Base-by-base conservation (phyloP, 2,797 vertebrate species). In the Enteromius unitaeniatus region DNA sequence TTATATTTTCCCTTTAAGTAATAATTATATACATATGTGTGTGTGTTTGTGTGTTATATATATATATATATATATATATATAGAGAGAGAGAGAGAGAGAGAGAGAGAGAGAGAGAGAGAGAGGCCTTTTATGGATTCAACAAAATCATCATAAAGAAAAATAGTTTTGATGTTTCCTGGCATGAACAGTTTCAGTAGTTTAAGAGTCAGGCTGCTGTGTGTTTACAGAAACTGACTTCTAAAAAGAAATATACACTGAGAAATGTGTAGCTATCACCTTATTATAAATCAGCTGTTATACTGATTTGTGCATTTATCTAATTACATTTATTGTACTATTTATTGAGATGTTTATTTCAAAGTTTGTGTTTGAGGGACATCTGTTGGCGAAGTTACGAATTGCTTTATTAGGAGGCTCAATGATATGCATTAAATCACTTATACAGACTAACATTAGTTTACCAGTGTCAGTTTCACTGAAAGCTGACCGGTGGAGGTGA, bases 321-420 rank as follows among this genome's bases (percentile, higher is more conserved):
- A 37, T 1, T n/a, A 9, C 3, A 15, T 49, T 55, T 11, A 34
- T n/a, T 23, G 17, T 1, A 15, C n/a, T 8, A 26, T 26, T 9
- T 23, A 19, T 23, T 60, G 17, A n/a, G 53, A 0, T 69, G 21
- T 4, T 55, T 14, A 40, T 21, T 19, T 21, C 4, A 28, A 23
- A 19, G 37, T 23, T 37, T 31, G 58, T 34, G 40, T 78, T 84
- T 60, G 26, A 40, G 51, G 49, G 87, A 81, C 86, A 86, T n/a
- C 86, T 86, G 73, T 42, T 74, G 83, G 72, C 31, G 17, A 47
- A 55, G 49, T 4, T 60, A 40, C 31, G 26, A 21, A 45, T 19
- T 49, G 15, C 21, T 69, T 79, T 55, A 14, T 31, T 19, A 31
- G 51, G n/a, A 58, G 10, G 14, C 28, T 28, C 14, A 28, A 3